Base-by-base conservation (phyloP, 2,888 invertebrate species). In the Drosophila recens region DNA sequence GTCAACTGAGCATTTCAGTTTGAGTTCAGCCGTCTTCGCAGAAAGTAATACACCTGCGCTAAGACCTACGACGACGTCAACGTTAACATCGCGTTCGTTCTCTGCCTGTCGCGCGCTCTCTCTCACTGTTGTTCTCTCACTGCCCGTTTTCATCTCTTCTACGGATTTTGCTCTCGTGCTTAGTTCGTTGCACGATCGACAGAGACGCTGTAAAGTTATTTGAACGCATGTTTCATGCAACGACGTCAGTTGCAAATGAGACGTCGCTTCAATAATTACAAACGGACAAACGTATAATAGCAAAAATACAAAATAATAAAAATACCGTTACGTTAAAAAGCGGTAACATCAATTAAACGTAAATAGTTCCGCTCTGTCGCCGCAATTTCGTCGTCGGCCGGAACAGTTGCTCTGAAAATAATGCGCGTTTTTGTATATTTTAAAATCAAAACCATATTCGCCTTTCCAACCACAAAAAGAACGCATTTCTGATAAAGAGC, bases 401-500 rank as follows among this genome's bases (percentile, higher is more conserved):
- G 67, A 75, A 75, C 53, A 71, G 52, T 43, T 54, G 51, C 67
- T 42, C 70, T 66, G 64, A 73, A 79, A 71, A 87, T 82, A 75
- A 86, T 87, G 87, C 76, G 63, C 73, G 80, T 70, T 76, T 87
- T 87, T 79, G 80, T 88, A 71, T 87, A 87, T 67, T 88, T 88
- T 46, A 90, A 90, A 87, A 90, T 90, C 65, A 80, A 83, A 86
- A 86, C 88, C 57, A 90, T 90, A 72, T 90, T 90, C 62, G 90
- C 90, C 75, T 90, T 80, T 78, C 88, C 90, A 72, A 90, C 90
- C 66, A 87, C 83, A 67, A 90, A 90, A 90, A 90, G 90, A 90
- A 90, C 90, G 90, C 82, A 85, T 85, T 86, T 82, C 76, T 90
- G 67, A 80, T 67, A 74, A 66, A 79, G 49, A 61, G 68, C 66